Base-by-base conservation (phyloP, 2,113 vertebrate species). In the Australoheros scitulus region DNA sequence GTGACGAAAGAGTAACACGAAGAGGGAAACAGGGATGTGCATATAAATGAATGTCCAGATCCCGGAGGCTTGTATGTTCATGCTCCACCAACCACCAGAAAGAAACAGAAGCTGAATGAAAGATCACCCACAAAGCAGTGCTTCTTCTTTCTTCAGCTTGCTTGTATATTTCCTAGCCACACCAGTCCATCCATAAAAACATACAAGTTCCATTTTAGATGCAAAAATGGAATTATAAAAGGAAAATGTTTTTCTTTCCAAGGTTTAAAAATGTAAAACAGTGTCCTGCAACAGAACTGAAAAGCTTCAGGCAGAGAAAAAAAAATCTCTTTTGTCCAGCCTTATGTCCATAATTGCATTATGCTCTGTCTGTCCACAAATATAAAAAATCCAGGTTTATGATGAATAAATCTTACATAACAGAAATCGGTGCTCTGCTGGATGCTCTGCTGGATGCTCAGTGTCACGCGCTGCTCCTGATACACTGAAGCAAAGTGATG, bases 41-140 rank as follows among this genome's bases (percentile, higher is more conserved):
- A 50, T 13, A 43, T 41, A 5, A 60, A 47, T n/a, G 50, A 82
- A 89, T 14, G 74, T 80, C 88, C 63, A 36, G 63, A 22, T 80
- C 90, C 82, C 11, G 41, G 26, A 82, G 88, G 81, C 84, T 79
- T 4, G 11, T 26, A 57, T 7, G 64, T 61, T 92, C 87, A 92
- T 82, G 88, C 88, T 87, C 85, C 89, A 14, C 18, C 85, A 61
- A 61, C 58, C 82, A 22, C 47, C 58, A 60, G 36, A 83, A 43
- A 58, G 17, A 55, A 32, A 26, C 84, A 80, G 61, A 43, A 60
- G 43, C 70, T 80, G 84, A 80, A 56, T 41, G 86, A 76, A 72
- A 4, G 58, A 56, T 36, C 76, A 2, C 20, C 50, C 72, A 83
- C 64, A 75, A 74, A 81, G 82, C 50, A 56, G n/a, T 60, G 18